Conservation (phyloP, 2,797 vertebrate species). For the Oreochromis grahami region DNA sequence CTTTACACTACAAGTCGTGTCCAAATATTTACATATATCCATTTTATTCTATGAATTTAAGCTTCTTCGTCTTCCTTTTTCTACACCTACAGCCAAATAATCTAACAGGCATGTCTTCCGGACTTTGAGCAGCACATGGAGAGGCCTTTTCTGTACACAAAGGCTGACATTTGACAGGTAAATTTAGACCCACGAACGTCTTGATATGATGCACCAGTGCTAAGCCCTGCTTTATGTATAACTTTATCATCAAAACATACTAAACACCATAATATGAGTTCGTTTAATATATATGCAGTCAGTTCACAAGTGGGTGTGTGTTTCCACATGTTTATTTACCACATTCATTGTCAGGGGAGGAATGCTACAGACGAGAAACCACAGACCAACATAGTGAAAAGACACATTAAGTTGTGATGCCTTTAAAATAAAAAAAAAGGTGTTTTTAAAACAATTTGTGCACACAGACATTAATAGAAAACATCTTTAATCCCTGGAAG, state of each 20-base stretch:
- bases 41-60: background rate
- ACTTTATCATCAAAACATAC: background rate
- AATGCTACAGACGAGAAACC: conserved; percentile 26
- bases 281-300: background rate
- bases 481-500: conserved; percentile 15
- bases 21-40: background rate
- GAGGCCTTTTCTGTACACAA: background rate
- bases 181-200: background rate
- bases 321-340: conserved; percentile 66
- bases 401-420: conserved; percentile 27
- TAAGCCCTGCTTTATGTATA: background rate
- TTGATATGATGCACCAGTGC: background rate
- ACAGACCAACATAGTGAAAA: conserved; percentile 13
- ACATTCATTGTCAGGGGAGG: conserved; percentile 40
- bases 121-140: background rate
- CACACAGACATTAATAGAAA: conserved; percentile 45
- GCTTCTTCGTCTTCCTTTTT: background rate
- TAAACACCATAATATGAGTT: background rate
- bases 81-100: too few relatives aligned
- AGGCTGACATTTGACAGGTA: background rate
- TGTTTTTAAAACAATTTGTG: conserved; percentile 31
- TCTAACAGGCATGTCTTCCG: background rate
- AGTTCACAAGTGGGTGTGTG: background rate
- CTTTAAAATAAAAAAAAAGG: conserved; percentile 21
- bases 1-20: background rate